phyloP scores from a whole-genome alignment of 30 jellyfish, hydroid and myxozoan genomes.

The Aurelia aurita complex sp. Pacific region DNA sequence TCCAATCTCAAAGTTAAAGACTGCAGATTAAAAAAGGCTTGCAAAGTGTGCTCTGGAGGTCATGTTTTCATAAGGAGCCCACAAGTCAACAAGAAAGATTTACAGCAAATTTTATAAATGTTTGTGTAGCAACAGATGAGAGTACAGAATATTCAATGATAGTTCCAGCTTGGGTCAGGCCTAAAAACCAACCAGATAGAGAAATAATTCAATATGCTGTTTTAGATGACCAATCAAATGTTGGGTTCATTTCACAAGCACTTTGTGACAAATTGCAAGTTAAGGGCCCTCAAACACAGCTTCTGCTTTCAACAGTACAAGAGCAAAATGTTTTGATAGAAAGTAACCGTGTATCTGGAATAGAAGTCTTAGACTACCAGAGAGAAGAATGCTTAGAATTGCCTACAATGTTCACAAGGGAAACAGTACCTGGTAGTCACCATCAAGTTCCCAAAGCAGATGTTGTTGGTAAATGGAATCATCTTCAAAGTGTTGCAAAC shows the following conservation, averaged over 20 bases:
- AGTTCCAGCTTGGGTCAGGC: neutral
- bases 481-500: neutral
- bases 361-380: no score
- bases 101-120: no score
- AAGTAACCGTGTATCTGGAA: neutral
- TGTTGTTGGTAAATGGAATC: no score
- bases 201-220: neutral
- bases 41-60: neutral
- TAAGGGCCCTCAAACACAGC: neutral
- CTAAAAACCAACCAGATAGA: neutral
- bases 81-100: no score
- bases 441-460: no score
- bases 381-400: no score
- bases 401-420: no score
- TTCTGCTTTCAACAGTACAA: neutral
- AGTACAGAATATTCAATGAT: no score
- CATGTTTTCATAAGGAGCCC: no score
- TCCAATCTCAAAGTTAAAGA: neutral
- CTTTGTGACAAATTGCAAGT: neutral
- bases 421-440: no score
- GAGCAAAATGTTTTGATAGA: neutral
- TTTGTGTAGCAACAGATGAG: no score
- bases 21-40: neutral
- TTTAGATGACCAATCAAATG: no score
- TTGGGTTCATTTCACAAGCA: conserved; percentile 1